Base-by-base conservation (phyloP, 2,888 invertebrate genomes). In the Brachyopa scutellaris region DNA sequence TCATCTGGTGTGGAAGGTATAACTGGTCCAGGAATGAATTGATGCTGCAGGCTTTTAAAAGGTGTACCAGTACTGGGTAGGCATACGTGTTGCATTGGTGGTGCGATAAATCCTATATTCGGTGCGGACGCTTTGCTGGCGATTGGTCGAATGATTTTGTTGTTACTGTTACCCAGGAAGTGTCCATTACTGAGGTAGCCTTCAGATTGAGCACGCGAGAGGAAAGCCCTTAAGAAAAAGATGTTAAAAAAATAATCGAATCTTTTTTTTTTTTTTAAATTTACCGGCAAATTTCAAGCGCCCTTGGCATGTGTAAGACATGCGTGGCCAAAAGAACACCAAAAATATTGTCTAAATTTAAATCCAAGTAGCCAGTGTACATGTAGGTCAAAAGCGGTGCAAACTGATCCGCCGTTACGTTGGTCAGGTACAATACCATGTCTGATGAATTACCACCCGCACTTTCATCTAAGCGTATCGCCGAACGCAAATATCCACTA, bases 311-410 rank as follows among this genome's bases (percentile, higher is more conserved):
- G 87, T 95, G 94, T 45, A 95, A 90, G 55, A 94, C 91, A 88
- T 95, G 94, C 7, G 95, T 94, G 3, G 95, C 95, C 77, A 95
- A 88, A 7, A 95, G 89, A 42, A 95, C 93, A 85, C 93, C 93
- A 90, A 95, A 94, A 84, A 95, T 94, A 89, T 95, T 95, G 72
- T 93, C 92, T 82, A 93, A 90, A 84, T 93, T 94, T 21, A 95
- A 91, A 86, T 94, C 94, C 86, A 95, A 89, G 85, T 93, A 93
- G 17, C 95, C 95, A 4, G 95, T 94, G 89, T 95, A 95, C 94
- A 95, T 95, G 91, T 94, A 95, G 17, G 94, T 93, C 31, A 95
- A 89, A 3, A 95, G 89, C 0, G 94, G 93, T 0, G 94, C 93
- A 88, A 95, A 95, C 78, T 93, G 92, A 85, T 93, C 92, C 1